phyloP scores from a whole-genome alignment of 2,113 vertebrate genomes.

The Callocephalon fimbriatum region DNA sequence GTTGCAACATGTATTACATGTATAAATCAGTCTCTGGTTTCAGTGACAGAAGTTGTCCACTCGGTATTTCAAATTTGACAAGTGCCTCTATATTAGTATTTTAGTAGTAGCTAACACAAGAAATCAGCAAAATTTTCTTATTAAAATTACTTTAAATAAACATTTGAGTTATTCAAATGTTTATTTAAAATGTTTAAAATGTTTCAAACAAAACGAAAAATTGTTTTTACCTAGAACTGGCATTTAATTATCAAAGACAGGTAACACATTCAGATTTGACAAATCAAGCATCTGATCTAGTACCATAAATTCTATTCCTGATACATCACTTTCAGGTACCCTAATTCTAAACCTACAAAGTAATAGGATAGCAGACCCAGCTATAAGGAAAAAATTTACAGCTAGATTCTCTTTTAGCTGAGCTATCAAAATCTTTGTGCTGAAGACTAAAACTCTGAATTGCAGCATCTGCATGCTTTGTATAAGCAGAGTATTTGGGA shows the following conservation, averaged over 20 bases:
- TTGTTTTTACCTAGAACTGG: not conserved
- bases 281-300: not conserved
- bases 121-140: not conserved
- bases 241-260: not conserved
- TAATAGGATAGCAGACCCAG: not conserved
- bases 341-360: not conserved
- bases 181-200: not conserved
- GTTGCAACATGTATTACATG: not conserved
- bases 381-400: not conserved
- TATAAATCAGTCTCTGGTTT: not conserved
- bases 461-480: not conserved
- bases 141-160: not conserved
- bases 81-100: not conserved
- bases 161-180: not conserved
- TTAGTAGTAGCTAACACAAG: not conserved
- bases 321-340: not conserved
- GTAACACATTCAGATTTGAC: not conserved
- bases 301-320: not conserved
- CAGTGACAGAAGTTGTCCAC: not conserved
- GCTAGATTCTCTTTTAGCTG: not conserved
- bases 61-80: not conserved
- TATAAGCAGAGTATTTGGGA: not conserved
- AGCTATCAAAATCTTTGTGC: not conserved
- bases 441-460: not conserved
- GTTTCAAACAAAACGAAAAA: not conserved